A percentile compares a stretch with the other conserved stretches of the same genome.
These are phyloP conservation scores for Varanus komodoensis DNA, from an alignment of 2,113 vertebrate genomes.

Conservation along the genomic window DNA sequence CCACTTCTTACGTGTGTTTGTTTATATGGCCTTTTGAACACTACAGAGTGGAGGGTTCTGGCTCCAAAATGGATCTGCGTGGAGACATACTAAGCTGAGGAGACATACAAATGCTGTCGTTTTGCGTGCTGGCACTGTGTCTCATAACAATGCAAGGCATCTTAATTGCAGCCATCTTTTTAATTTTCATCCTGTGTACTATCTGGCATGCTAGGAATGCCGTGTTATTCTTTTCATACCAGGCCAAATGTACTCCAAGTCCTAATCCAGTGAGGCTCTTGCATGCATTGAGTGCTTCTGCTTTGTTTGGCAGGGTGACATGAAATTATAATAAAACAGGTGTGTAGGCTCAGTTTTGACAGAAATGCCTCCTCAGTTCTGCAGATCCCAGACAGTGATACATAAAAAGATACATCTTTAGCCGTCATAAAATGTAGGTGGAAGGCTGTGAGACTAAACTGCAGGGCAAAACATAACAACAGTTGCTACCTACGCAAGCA, in stretches of 20 bases:
- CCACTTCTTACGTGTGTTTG: constrained; percentile 40
- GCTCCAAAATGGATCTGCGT: neutral
- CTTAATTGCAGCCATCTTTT: constrained; percentile 65
- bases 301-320: constrained; percentile 62
- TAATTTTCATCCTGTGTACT: constrained; percentile 65
- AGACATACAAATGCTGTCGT: constrained; percentile 42
- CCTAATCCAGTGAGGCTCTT: constrained; percentile 59
- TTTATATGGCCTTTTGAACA: constrained; percentile 35
- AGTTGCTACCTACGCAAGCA: neutral
- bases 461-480: neutral
- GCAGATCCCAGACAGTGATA: constrained; percentile 39
- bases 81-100: constrained; percentile 10
- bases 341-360: constrained; percentile 20
- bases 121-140: constrained; percentile 51
- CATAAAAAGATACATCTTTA: constrained; percentile 23
- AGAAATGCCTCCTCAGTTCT: constrained; percentile 29
- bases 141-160: constrained; percentile 69
- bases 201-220: constrained; percentile 65
- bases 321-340: constrained; percentile 49
- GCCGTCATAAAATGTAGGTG: constrained; percentile 21
- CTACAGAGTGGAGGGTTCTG: constrained; percentile 7
- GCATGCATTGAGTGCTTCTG: constrained; percentile 45
- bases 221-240: constrained; percentile 54
- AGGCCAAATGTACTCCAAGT: constrained; percentile 51
- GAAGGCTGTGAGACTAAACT: constrained; percentile 3